phyloP scores from a whole-genome alignment of 2,113 vertebrate genomes.

The Megaptera novaeangliae region DNA sequence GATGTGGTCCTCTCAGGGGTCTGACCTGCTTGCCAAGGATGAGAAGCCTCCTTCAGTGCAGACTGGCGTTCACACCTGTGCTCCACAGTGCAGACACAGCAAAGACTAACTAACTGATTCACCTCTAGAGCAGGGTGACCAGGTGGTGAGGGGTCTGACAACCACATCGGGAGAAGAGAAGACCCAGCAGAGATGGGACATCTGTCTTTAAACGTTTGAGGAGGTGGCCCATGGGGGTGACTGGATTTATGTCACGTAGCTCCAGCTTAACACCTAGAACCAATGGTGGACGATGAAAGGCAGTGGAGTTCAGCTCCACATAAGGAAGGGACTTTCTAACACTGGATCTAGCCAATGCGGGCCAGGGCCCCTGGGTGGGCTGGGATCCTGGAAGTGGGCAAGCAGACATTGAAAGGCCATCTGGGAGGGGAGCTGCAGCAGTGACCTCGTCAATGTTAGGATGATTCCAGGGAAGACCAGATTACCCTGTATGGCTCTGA shows the following conservation, averaged over 20 bases:
- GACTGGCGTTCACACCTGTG: neutral
- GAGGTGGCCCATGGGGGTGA: neutral
- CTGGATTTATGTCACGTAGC: too few species aligned
- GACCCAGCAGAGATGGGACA: neutral
- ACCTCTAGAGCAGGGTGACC: neutral
- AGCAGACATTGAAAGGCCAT: neutral
- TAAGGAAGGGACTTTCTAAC: neutral
- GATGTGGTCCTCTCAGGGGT: accelerated
- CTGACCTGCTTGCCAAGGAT: neutral
- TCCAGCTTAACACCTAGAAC: neutral
- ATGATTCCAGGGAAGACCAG: neutral
- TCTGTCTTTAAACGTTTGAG: neutral
- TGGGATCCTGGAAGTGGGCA: neutral
- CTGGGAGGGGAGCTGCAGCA: neutral
- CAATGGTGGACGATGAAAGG: neutral
- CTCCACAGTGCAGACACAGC: neutral
- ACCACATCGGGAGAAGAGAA: neutral
- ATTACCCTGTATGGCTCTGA: too few species aligned
- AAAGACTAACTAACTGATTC: neutral
- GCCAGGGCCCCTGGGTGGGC: neutral
- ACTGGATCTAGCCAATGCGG: neutral
- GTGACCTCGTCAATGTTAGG: neutral
- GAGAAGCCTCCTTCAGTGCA: neutral
- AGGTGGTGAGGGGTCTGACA: neutral
- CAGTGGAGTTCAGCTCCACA: neutral